Percentiles rank a stretch among this genome's conserved stretches.
These are phyloP conservation scores for Meles meles DNA, from an alignment of 2,113 vertebrate species.

Conservation along the genomic window DNA sequence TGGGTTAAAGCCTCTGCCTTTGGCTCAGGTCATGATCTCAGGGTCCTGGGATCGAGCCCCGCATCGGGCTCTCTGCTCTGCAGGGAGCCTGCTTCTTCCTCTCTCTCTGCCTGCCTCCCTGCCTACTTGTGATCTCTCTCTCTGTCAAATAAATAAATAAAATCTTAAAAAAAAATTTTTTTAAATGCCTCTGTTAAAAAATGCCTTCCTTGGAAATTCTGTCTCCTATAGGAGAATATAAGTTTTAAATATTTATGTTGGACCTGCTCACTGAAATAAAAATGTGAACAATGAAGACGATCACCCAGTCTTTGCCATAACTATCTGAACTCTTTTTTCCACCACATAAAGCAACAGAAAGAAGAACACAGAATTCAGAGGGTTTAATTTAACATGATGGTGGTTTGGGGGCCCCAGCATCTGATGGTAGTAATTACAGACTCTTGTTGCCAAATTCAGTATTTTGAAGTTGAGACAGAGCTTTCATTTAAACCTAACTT, in stretches of 20 bases:
- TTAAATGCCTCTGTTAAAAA: background rate
- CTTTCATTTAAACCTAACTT: conserved; percentile 39
- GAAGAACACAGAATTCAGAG: conserved; percentile 43
- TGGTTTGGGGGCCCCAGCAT: conserved; percentile 17
- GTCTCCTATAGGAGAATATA: conserved; percentile 12
- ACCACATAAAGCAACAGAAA: conserved; percentile 51
- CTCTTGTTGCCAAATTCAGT: background rate
- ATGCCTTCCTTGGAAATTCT: conserved; percentile 36
- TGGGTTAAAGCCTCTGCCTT: no score
- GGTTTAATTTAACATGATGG: conserved; percentile 42
- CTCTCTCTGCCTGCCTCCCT: no score
- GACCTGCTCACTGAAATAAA: conserved; percentile 39
- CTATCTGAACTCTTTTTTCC: conserved; percentile 30
- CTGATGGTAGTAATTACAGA: conserved; percentile 46
- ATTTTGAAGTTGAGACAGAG: conserved; percentile 40
- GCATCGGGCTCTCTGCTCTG: no score
- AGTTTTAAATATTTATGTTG: conserved; percentile 74
- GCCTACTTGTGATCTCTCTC: no score
- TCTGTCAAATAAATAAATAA: no score
- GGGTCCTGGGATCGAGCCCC: no score
- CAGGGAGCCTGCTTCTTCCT: no score
- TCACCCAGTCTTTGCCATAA: background rate
- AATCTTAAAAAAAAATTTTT: no score
- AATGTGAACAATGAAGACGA: conserved; percentile 10
- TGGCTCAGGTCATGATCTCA: no score